Base-by-base conservation (phyloP, 2,888 invertebrate genomes). In the Drosophila formosana region DNA sequence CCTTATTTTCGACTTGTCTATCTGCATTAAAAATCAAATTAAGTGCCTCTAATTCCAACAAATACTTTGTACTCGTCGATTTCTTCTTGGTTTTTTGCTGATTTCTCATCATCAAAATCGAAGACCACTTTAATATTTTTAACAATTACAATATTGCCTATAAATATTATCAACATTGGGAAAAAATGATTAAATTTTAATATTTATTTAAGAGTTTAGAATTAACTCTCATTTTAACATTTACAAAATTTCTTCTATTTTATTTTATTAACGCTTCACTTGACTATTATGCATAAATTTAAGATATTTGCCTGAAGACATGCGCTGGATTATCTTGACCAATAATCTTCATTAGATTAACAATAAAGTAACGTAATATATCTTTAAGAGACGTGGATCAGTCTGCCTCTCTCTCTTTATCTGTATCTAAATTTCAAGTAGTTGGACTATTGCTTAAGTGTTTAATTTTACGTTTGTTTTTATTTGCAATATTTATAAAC, bases 401-500 rank as follows among this genome's bases (percentile, higher is more conserved):
- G n/a, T 13, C 39, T 13, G 3, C 9, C 34, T 7, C 13, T 41
- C 39, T 6, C 8, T 41, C 1, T 39, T 2, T 39, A n/a, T 28
- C n/a, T 7, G 7, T 39, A n/a, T 28, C n/a, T 7, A 13, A 28
- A 28, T 28, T 28, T n/a, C 47, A 47, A 28, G n/a, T 47, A 28
- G 47, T 47, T 28, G 28, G 39, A 11, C 32, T 32, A 32, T 32
- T 23, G 49, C 18, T 32, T 32, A 32, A 32, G 1, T 18, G 30
- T 32, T 50, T 34, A 25, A 6, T 30, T 53, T 53, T 43, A 3
- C 18, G 13, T 49, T 49, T 34, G 32, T n/a, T 50, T 1, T 43
- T 55, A 37, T 37, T 37, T 55, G 23, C 23, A 25, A 43, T 43
- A n/a, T 55, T 55, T 45, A 55, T 55, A 55, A 45, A 55, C 45